A percentile compares a stretch with the other conserved stretches of the same genome.
Evolutionary conservation across 1,140 invertebrate genomes (phyloP).

Genomic region (Brachionus plicatilis): DNA sequence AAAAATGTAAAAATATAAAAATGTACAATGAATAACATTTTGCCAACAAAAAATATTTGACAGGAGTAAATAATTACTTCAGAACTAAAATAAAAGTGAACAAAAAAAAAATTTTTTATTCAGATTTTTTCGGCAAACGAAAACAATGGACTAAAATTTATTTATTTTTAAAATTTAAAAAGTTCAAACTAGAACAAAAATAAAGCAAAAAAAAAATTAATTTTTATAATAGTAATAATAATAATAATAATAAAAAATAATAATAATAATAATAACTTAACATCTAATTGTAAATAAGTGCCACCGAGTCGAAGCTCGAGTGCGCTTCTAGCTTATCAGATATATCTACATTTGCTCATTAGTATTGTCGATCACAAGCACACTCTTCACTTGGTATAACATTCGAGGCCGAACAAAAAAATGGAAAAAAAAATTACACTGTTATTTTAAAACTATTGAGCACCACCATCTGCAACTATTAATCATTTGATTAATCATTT

Average conservation of each 20-base stretch:
- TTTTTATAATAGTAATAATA: not conserved
- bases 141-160: conserved; percentile 16
- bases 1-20: too few relatives aligned
- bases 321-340: not conserved
- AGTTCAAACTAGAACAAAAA: not conserved
- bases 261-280: not conserved
- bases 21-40: too few relatives aligned
- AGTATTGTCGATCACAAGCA: not conserved
- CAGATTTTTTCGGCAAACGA: not conserved
- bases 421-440: not conserved
- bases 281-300: not conserved
- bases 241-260: not conserved
- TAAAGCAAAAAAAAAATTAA: too few relatives aligned
- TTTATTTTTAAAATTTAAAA: not conserved
- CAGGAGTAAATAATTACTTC: too few relatives aligned
- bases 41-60: too few relatives aligned
- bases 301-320: not conserved
- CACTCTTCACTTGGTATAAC: not conserved
- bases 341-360: not conserved
- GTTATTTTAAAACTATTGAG: not conserved
- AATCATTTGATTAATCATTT: not conserved
- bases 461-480: not conserved
- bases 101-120: not conserved
- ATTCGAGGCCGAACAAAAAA: not conserved
- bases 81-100: not conserved